Percentiles rank a stretch among this genome's conserved stretches.
Conservation (phyloP, 1,140 invertebrate genomes). For the Drosophila rufa region DNA sequence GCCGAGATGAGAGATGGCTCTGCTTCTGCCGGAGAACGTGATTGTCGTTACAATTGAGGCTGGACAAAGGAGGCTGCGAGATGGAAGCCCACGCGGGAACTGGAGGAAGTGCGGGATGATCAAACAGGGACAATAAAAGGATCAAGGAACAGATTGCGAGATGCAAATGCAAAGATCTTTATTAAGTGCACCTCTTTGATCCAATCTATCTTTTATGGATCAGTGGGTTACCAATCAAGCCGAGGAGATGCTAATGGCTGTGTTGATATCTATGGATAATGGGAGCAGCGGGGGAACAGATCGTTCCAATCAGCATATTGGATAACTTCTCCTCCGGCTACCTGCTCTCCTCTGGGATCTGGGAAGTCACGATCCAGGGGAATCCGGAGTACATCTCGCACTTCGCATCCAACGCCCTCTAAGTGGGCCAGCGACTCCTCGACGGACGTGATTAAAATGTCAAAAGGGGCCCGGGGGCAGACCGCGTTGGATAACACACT, state of each 20-base stretch:
- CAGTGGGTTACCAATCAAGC: constrained; percentile 37
- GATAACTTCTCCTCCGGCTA: background rate
- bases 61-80: background rate
- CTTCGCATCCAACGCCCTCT: constrained; percentile 30
- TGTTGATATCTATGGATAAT: constrained; percentile 4
- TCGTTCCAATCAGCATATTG: constrained; percentile 11
- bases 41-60: constrained; percentile 56
- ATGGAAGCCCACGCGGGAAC: constrained; percentile 51
- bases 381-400: constrained; percentile 22
- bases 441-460: constrained; percentile 76
- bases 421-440: constrained; percentile 56
- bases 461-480: constrained; percentile 43
- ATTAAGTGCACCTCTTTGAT: no score
- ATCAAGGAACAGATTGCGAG: constrained; percentile 14
- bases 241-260: constrained; percentile 6
- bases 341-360: constrained; percentile 19
- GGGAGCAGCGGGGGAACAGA: constrained; percentile 3
- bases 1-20: constrained; percentile 62
- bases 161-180: constrained; percentile 20
- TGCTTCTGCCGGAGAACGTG: constrained; percentile 52
- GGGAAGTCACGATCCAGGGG: constrained; percentile 19
- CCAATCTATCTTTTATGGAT: constrained; percentile 54
- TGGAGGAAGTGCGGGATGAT: constrained; percentile 22
- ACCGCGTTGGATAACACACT: constrained; percentile 60
- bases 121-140: constrained; percentile 51